Conservation (phyloP, 1,140 invertebrate genomes). For the Platyscapa corneri region DNA sequence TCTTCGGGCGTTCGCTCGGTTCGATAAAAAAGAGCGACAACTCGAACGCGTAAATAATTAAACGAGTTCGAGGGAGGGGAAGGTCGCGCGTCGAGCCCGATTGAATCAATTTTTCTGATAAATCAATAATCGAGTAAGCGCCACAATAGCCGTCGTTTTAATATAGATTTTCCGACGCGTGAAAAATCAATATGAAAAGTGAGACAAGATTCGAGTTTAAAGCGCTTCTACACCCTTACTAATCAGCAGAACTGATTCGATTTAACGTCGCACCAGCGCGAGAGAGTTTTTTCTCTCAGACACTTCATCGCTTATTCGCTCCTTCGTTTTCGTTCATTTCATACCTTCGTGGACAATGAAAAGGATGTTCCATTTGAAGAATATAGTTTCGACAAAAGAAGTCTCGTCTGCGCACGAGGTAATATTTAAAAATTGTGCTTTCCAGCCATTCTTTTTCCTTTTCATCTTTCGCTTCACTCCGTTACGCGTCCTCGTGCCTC, state of each 20-base stretch:
- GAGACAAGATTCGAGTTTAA: not conserved
- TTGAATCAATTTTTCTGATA: no score
- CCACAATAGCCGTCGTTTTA: not conserved
- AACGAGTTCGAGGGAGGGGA: no score
- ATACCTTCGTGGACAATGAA: not conserved
- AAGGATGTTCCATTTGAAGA: not conserved
- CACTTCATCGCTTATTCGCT: not conserved
- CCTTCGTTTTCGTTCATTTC: not conserved
- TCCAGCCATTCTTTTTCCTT: not conserved
- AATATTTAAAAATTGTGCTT: conserved; percentile 37
- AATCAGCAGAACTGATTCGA: conserved; percentile 1
- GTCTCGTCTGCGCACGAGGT: not conserved
- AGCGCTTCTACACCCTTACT: not conserved
- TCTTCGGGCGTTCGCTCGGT: no score
- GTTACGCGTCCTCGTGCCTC: not conserved
- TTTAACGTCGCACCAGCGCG: not conserved
- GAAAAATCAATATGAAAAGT: not conserved
- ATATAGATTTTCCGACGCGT: not conserved
- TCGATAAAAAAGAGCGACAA: no score
- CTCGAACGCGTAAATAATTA: no score
- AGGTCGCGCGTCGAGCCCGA: no score
- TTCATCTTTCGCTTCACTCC: not conserved
- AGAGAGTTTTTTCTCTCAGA: not conserved
- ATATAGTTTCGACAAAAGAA: not conserved
- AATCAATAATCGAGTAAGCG: not conserved